Evolutionary conservation across 1,140 invertebrate genomes (phyloP).

Genomic region (Drosophila gunungcola): DNA sequence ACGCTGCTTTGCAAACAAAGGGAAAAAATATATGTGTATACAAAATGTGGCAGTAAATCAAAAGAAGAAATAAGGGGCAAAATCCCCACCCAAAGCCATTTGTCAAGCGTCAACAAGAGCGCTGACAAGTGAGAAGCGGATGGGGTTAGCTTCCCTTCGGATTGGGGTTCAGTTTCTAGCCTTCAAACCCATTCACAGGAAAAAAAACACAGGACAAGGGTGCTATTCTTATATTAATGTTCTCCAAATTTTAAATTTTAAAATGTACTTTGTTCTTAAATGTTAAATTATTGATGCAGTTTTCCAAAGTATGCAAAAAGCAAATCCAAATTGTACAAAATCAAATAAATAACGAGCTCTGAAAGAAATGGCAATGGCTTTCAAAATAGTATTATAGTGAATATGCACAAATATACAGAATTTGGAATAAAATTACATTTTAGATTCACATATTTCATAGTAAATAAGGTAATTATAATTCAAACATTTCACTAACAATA

Average conservation of each 20-base stretch:
- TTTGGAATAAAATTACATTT: too few species aligned
- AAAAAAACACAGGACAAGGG: not conserved
- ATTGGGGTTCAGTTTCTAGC: conserved; percentile 3
- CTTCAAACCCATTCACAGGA: not conserved
- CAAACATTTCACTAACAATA: too few species aligned
- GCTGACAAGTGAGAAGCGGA: conserved; percentile 70
- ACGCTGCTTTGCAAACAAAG: conserved; percentile 26
- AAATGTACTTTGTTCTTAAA: too few species aligned
- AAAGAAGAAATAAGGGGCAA: conserved; percentile 28
- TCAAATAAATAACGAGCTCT: too few species aligned
- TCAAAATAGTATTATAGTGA: too few species aligned
- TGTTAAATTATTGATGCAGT: too few species aligned
- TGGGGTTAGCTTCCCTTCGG: conserved; percentile 20
- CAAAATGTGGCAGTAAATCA: conserved; percentile 75
- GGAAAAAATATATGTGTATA: conserved; percentile 49
- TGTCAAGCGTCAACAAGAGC: conserved; percentile 80
- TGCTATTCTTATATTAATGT: too few species aligned
- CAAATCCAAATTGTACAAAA: not conserved
- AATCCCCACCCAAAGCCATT: conserved; percentile 51
- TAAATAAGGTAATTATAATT: too few species aligned
- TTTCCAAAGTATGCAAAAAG: not conserved
- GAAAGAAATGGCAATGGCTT: too few species aligned
- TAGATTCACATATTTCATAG: too few species aligned
- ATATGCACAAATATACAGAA: too few species aligned
- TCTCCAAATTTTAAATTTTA: too few species aligned